Base-by-base conservation (phyloP, 1,140 invertebrate genomes). In the Bathynomus jamesi region DNA sequence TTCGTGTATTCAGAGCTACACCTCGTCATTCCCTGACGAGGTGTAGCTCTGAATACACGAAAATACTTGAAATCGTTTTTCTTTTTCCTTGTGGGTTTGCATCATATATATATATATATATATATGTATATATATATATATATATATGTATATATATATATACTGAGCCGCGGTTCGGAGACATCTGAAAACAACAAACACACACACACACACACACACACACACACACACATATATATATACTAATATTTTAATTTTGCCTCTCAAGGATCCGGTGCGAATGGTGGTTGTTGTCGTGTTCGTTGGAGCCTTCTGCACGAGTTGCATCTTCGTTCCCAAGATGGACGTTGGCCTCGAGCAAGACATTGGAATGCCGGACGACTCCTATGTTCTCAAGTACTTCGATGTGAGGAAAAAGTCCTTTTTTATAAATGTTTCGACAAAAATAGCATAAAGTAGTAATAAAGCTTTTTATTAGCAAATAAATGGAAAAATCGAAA, bases 311-410 rank as follows among this genome's bases (percentile, higher is more conserved):
- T 78, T 85, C 29, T 84, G 82, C 65, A 64, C 80, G 17, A 85
- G 83, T 65, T 71, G 83, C n/a, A 77, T 82, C 66, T 76, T 86
- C 11, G 75, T 85, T 8, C 79, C 81, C 29, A 82, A 83, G 75
- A 79, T 88, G 31, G 86, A 89, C 67, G 81, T 93, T 63, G 94
- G 95, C 11, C 83, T 97, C 61, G 92, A 97, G 81, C 92, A 96
- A 83, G 88, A 94, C 80, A 83, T 96, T 73, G 90, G 93, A 2
- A 90, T 97, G 87, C 93, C 95, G 0, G 82, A 86, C 71, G 90
- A 95, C 79, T 96, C 94, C 1, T 94, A 94, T 80, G 90, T 96
- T 24, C 83, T 91, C 31, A 88, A 88, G 78, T 95, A 95, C 76
- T 86, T 94, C 86, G 75, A 86, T 46, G 86, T 74, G 69, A 63